A percentile compares a stretch with the other conserved stretches of the same genome.
phyloP scores from a whole-genome alignment of 2,797 vertebrate species.

The Psittacula echo region DNA sequence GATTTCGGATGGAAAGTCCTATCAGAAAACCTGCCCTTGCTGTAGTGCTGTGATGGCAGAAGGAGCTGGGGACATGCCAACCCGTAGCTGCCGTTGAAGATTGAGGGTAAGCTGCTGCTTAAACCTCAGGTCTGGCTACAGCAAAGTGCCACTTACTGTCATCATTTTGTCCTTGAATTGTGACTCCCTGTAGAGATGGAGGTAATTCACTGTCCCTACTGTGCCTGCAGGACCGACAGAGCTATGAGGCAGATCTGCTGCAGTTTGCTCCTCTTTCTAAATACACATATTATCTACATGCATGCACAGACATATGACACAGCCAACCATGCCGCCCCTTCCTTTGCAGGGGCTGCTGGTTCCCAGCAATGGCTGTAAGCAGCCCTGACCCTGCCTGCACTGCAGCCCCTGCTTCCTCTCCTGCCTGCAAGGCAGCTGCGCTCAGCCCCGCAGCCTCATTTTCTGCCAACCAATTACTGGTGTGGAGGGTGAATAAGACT shows the following conservation, averaged over 20 bases:
- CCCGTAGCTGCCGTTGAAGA: neutral
- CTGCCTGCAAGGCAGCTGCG: neutral
- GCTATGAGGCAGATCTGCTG: neutral
- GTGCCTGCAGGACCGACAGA: neutral
- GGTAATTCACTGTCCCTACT: neutral
- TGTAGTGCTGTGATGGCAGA: neutral
- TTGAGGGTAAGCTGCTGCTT: neutral
- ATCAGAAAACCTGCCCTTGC: neutral
- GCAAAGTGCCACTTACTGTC: rapidly evolving
- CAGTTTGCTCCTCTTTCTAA: neutral
- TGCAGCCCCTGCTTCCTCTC: neutral
- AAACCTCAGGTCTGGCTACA: neutral
- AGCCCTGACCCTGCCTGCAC: neutral
- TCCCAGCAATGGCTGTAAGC: neutral
- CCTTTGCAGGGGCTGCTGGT: neutral
- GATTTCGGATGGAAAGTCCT: neutral
- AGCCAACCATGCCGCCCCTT: rapidly evolving
- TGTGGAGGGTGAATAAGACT: neutral
- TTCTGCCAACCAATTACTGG: neutral
- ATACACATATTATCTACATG: rapidly evolving
- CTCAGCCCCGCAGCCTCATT: neutral
- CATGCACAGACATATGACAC: neutral
- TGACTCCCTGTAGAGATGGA: neutral
- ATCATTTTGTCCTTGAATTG: neutral
- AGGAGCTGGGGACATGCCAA: neutral